Evolutionary conservation across 2,888 invertebrate species (phyloP), one percentile per base, ranked within the genome.

Genomic region (Brachyopa scutellaris): DNA sequence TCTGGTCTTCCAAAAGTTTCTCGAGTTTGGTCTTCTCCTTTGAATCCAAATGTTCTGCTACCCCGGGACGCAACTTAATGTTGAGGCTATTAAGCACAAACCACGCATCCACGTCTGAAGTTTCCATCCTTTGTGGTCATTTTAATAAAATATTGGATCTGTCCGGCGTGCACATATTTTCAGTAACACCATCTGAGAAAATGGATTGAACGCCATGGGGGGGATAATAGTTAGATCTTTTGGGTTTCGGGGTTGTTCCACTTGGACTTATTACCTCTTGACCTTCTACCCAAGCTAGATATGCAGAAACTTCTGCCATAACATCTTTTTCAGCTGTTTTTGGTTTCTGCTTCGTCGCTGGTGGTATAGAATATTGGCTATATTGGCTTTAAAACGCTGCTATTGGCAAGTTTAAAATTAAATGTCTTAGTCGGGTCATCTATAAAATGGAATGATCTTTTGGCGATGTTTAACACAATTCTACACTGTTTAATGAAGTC

Each of bases 91-190:
- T 45, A 19, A 45, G 21, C 21, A 21, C 45, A 45, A 45, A 45
- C 11, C 21, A 51, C n/a, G 51, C 51, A 33, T 33, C 51, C 2
- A 8, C 33, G n/a, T 9, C 7, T 53, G 33, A 33, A 33, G 33
- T 9, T 33, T 49, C 49, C 1, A 49, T 9, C 23, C 23, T 15
- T 13, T n/a, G 13, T 55, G 38, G 38, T 13, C 13, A 36, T 17
- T 15, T 55, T 38, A 55, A 55, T 13, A 38, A 23, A 29, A 40
- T 7, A n/a, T 40, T 59, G 33, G 23, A 21, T 80, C 84, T 85
- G 64, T 83, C 67, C 59, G 82, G 21, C 38, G 31, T 55, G 53
- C 11, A 8, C 53, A 69, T 45, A 13, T 21, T 47, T 47, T 31
- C 4, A 9, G 33, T 47, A 4, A 62, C 11, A 2, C 33, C 6